Base-by-base conservation (phyloP, 1,140 invertebrate species). In the Vanessa atalanta region DNA sequence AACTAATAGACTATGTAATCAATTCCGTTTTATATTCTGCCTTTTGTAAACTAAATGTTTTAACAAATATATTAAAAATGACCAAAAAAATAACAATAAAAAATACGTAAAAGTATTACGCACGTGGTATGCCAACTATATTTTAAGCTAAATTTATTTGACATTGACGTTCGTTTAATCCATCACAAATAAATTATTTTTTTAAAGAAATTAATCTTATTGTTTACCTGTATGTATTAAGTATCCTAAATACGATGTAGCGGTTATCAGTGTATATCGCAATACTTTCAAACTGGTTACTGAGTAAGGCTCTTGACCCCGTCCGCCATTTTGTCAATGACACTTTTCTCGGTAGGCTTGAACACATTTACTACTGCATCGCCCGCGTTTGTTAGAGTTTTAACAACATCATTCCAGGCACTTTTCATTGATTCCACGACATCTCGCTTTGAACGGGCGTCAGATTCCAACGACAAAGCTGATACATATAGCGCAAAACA, bases 361-460 rank as follows among this genome's bases (percentile, higher is more conserved):
- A 91, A 89, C 6, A 89, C 88, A 47, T 92, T 79, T 1, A 91
- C 87, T 0, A 92, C 88, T 0, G 88, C 88, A 55, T 91, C 89
- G 1, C 89, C 82, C 0, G 89, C 90, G 11, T 90, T 84, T 15
- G 77, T 82, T 16, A 91, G 72, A 0, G 87, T 89, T 64, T 82
- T 84, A 43, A 89, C 88, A 50, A 89, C 83, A n/a, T 90, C 88
- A 48, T 79, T 82, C 89, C 89, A 92, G 0, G 88, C 88, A 51
- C 82, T 84, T 70, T 88, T 92, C 84, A 92, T 89, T 2, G 86
- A 81, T 11, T 92, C 90, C 87, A 89, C 84, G 1, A 92, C 88
- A 64, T 92, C 88, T 20, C 90, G 82, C 68, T 84, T 90, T 16
- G 75, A 66, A 3, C 87, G 76, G 11, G 9, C 26, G 23, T 70